phyloP scores from a whole-genome alignment of 2,888 invertebrate species.

The Folsomia candida region DNA sequence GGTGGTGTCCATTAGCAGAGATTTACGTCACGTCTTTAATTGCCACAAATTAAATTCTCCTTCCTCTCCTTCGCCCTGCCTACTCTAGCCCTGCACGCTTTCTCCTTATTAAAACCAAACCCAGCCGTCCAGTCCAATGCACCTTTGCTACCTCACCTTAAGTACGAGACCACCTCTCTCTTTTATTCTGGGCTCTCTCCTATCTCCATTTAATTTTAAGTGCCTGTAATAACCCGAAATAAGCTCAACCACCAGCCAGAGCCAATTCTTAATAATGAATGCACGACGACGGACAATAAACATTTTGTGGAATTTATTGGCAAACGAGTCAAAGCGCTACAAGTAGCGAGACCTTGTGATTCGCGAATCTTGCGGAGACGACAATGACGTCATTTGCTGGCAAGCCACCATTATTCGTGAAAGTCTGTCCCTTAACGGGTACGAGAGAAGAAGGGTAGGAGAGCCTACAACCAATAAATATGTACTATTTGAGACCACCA shows the following conservation, averaged over 20 bases:
- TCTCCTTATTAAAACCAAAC: neutral
- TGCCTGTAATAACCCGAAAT: neutral
- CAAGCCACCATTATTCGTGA: too few relatives aligned
- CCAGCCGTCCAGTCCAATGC: neutral
- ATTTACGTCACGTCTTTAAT: conserved; percentile 6
- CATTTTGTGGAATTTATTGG: neutral
- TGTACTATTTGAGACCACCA: too few relatives aligned
- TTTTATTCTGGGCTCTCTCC: neutral
- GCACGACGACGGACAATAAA: neutral
- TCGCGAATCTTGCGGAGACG: too few relatives aligned
- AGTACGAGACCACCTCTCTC: too few relatives aligned
- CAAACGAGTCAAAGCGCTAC: neutral
- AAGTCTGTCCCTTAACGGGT: too few relatives aligned
- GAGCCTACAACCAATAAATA: too few relatives aligned
- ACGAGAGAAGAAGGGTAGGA: too few relatives aligned
- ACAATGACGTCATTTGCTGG: too few relatives aligned
- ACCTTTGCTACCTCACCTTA: too few relatives aligned
- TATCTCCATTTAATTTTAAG: neutral
- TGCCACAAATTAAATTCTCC: conserved; percentile 7
- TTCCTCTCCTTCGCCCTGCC: neutral
- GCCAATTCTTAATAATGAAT: neutral
- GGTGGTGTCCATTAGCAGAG: conserved; percentile 3
- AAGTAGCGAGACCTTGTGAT: neutral
- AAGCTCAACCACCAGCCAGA: neutral
- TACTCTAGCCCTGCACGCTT: neutral